Evolutionary conservation across 2,113 vertebrate genomes (phyloP), one percentile per base, ranked within the genome.

Genomic region (Rhizomys pruinosus): DNA sequence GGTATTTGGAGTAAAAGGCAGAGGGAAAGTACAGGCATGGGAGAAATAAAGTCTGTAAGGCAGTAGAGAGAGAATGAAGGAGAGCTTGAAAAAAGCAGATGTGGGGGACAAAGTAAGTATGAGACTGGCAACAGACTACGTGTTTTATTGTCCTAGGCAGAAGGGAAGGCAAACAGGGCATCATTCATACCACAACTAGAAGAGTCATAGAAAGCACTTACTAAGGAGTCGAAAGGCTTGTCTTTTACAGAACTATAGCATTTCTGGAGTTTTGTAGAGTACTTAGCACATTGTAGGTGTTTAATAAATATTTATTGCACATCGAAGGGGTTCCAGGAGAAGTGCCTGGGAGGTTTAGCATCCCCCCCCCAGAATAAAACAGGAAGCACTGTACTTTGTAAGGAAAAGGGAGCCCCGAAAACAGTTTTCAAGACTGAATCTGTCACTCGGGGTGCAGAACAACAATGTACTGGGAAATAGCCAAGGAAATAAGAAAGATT

Each of bases 231-330:
- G 57, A 89, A 86, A 72, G 10, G 25, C 57, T 92, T 59, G 76
- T 88, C 20, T 77, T 77, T 44, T 47, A 42, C 22, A 82, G 82
- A 92, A 78, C 6, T 25, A n/a, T 32, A 92, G 27, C 44, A 63
- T 84, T 78, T 94, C 78, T 84, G 39, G 66, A 59, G 71, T 90
- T 80, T 55, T 68, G 10, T 1, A 25, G 64, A 68, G n/a, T n/a
- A 15, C 64, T 73, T 57, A 59, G 68, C 47, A 90, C 9, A 76
- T 2, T 23, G 69, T 77, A 82, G 59, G 59, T 89, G 64, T 90
- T 92, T 92, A 72, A 94, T 91, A 96, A 96, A 95, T 90, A 96
- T 95, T 89, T 92, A 82, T 78, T 82, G 55, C 57, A 42, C 44
- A 34, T 52, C 47, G 64, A 95, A 68, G 61, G 73, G 74, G 55